phyloP scores from a whole-genome alignment of 2,113 vertebrate species.

The Neomonachus schauinslandi region DNA sequence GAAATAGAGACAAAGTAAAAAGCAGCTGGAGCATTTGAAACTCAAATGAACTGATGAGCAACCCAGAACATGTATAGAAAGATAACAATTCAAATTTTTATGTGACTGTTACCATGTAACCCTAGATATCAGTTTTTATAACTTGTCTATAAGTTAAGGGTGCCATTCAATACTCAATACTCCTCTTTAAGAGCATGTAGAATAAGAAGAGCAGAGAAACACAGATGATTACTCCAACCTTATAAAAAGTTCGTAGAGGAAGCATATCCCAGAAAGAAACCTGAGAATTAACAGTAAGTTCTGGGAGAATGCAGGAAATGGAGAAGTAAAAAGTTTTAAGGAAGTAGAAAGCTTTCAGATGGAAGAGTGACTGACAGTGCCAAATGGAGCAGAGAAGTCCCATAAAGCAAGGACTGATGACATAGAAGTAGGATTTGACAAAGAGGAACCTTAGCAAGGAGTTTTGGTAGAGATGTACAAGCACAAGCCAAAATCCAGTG shows the following conservation, averaged over 20 bases:
- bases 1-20: slow-evolving; percentile 7
- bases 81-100: not conserved
- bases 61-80: not conserved
- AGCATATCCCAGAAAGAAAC: not conserved
- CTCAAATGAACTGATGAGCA: not conserved
- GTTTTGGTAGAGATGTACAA: rapidly evolving
- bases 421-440: not conserved
- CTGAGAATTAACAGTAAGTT: not conserved
- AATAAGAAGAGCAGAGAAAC: not conserved
- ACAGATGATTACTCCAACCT: not conserved
- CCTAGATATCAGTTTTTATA: not conserved
- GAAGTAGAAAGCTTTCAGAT: not conserved
- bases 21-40: not conserved
- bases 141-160: not conserved
- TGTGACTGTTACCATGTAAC: not conserved
- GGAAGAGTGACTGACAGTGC: not conserved
- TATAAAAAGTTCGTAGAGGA: not conserved
- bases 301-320: not conserved
- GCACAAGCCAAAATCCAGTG: not conserved
- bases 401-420: not conserved
- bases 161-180: not conserved
- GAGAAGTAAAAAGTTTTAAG: not conserved
- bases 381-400: not conserved
- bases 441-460: not conserved
- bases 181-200: not conserved